Percentiles rank a stretch among this genome's conserved stretches.
Conservation (phyloP, 2,797 vertebrate species). For the Etheostoma nigrum region DNA sequence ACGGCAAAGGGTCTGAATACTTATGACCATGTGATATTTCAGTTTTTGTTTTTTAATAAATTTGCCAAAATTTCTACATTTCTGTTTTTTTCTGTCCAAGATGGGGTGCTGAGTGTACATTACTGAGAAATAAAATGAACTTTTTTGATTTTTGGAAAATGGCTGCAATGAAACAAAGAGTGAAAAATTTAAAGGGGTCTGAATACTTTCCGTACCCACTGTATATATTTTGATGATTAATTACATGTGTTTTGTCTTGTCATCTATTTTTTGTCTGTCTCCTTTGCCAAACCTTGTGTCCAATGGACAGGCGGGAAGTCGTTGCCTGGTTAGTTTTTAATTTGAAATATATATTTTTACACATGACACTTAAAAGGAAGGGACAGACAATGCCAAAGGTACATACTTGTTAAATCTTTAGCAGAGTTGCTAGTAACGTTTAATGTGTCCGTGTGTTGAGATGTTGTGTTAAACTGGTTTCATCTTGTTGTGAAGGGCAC, state of each 20-base stretch:
- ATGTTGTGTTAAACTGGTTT: constrained; percentile 11
- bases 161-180: no score
- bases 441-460: not conserved
- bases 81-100: no score
- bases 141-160: no score
- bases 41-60: no score
- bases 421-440: not conserved
- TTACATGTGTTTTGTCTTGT: constrained; percentile 12
- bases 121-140: no score
- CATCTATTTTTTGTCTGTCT: constrained; percentile 7
- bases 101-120: no score
- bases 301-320: constrained; percentile 64
- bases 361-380: not conserved
- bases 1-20: no score
- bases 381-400: not conserved
- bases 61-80: no score
- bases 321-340: constrained; percentile 59
- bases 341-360: not conserved
- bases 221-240: not conserved
- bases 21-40: no score
- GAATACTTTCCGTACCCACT: no score
- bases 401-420: not conserved
- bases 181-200: no score
- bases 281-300: constrained; percentile 11
- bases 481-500: constrained; percentile 26